A percentile compares a stretch with the other conserved stretches of the same genome.
These are phyloP conservation scores for Volucella inflata DNA, from an alignment of 2,888 invertebrate species.

Conservation along the genomic window DNA sequence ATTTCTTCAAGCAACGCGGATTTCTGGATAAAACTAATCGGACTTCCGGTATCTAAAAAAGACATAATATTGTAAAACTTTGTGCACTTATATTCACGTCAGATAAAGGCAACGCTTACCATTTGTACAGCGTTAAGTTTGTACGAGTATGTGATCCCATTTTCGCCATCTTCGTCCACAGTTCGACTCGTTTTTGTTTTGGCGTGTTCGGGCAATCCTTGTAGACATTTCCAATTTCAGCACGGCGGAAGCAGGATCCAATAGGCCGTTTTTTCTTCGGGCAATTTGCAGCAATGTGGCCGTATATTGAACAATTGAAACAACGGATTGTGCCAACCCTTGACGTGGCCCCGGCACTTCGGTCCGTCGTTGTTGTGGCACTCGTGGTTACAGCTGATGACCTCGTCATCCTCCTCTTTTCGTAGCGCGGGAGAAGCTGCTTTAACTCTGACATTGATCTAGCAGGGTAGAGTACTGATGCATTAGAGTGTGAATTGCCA, in stretches of 20 bases:
- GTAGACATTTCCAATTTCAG: no score
- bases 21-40: conserved; percentile 28
- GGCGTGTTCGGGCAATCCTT: no score
- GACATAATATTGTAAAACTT: conserved; percentile 16
- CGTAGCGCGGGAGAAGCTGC: conserved; percentile 9
- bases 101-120: conserved; percentile 47
- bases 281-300: no score
- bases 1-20: conserved; percentile 54
- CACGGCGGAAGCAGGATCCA: no score
- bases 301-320: no score
- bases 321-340: neutral
- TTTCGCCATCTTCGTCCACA: neutral
- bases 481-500: no score
- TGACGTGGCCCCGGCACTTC: neutral
- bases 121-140: no score
- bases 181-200: no score
- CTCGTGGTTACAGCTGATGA: neutral
- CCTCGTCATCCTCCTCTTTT: conserved; percentile 5
- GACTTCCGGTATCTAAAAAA: conserved; percentile 60
- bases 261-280: no score
- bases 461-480: no score
- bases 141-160: conserved; percentile 13
- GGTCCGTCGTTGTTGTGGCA: neutral
- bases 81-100: conserved; percentile 13
- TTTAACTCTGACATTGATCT: neutral